These are phyloP conservation scores for Tautogolabrus adspersus DNA, from an alignment of 2,113 vertebrate species.

Conservation along the genomic window DNA sequence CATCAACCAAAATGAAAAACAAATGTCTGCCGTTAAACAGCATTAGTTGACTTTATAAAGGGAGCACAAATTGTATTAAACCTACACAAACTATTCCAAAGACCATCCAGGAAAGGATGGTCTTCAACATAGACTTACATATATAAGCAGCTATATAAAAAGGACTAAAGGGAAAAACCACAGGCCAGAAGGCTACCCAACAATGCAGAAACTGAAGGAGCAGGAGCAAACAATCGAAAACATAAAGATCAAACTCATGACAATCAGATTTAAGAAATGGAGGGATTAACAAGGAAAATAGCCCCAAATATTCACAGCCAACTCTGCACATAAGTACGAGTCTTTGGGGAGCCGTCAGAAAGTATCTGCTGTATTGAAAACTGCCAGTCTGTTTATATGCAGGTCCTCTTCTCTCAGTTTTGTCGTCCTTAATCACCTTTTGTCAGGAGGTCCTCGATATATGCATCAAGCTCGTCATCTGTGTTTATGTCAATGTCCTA, in stretches of 20 bases:
- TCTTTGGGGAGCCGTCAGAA: constrained; percentile 14
- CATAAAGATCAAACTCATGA: constrained; percentile 27
- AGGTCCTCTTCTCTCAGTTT: constrained; percentile 19
- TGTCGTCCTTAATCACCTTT: constrained; percentile 88
- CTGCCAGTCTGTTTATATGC: constrained; percentile 31
- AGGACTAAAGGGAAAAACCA: constrained; percentile 59
- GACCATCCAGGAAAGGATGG: constrained; percentile 33
- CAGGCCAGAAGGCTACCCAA: constrained; percentile 33
- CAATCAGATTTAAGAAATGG: constrained; percentile 29
- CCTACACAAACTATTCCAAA: constrained; percentile 43
- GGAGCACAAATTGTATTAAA: constrained; percentile 30
- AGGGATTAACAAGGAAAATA: constrained; percentile 36
- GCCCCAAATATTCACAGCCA: constrained; percentile 40
- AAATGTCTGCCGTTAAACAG: constrained; percentile 32
- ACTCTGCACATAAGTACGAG: constrained; percentile 18
- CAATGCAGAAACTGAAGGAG: constrained; percentile 40
- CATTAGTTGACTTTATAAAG: constrained; percentile 41
- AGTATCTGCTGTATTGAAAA: constrained; percentile 18
- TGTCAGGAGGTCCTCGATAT: constrained; percentile 97
- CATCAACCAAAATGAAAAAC: constrained; percentile 40
- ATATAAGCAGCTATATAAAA: constrained; percentile 67
- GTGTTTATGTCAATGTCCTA: constrained; percentile 99
- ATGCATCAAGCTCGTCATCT: constrained; percentile 97
- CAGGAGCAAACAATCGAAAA: constrained; percentile 21
- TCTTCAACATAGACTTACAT: constrained; percentile 64